Evolutionary conservation across 2,888 invertebrate genomes (phyloP), one percentile per base, ranked within the genome.

Genomic region (Drosophila picticornis): DNA sequence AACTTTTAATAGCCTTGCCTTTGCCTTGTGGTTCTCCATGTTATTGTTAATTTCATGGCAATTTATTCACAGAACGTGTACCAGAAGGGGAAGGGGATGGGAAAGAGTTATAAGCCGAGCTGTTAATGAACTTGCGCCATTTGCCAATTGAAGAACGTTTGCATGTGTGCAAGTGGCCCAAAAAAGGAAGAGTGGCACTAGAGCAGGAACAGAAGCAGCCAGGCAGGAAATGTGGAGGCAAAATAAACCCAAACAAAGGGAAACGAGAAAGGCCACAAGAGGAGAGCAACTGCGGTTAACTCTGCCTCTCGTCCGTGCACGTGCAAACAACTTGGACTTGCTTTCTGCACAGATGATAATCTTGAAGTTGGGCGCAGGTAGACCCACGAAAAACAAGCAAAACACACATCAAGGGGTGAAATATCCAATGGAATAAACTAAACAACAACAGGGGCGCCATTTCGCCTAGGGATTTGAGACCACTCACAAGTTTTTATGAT

Each of bases 11-110:
- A 69, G 65, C 59, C 48, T 55, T 59, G 34, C 32, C 13, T 34
- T 22, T 50, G 56, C n/a, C n/a, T 32, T 68, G 64, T 29, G 40
- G 48, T 57, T 64, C 46, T 62, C 61, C 46, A 56, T 61, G 52
- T 73, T 75, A 32, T 57, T 65, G 79, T 84, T 88, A 87, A 87
- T 87, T 87, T 87, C 81, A 81, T 77, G 87, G 81, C 77, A 53
- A 88, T 87, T 88, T 75, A 82, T 83, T 56, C 71, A 51, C 22
- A 38, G 27, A n/a, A 27, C 38, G 2, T 19, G 27, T 25, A 9
- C 16, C 13, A 40, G 22, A n/a, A 52, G 34, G 29, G 57, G 29
- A 67, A 56, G 48, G 22, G 38, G 46, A 46, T 16, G 38, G 53
- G 6, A 22, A 2, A 22, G 56, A 58, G 53, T 46, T 46, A 74